A percentile compares a stretch with the other conserved stretches of the same genome.
Evolutionary conservation across 2,888 invertebrate species (phyloP).

Genomic region (Alloplasta piceator): DNA sequence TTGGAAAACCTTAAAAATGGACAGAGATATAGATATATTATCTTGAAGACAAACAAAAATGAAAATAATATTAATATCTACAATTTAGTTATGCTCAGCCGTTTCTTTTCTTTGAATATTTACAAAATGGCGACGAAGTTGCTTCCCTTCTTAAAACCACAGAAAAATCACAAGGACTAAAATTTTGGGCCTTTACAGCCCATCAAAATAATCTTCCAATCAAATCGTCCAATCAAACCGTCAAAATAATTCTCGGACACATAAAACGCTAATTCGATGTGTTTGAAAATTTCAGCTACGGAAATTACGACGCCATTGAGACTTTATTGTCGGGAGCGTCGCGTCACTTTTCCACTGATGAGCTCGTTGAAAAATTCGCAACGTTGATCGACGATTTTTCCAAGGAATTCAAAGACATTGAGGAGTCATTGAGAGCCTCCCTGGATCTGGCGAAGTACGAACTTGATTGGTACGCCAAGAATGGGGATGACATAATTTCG

Average conservation of each 20-base stretch:
- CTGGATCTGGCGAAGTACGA: slow-evolving; percentile 73
- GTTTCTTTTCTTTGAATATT: too few relatives aligned
- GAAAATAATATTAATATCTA: too few relatives aligned
- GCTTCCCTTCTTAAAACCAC: too few relatives aligned
- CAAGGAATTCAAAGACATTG: slow-evolving; percentile 38
- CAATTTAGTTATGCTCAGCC: too few relatives aligned
- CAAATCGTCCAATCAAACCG: not conserved
- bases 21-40: too few relatives aligned
- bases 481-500: slow-evolving; percentile 50
- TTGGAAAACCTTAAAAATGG: too few relatives aligned
- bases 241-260: slow-evolving; percentile 7
- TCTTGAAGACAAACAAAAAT: too few relatives aligned
- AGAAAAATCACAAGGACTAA: not conserved
- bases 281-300: slow-evolving; percentile 74
- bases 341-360: slow-evolving; percentile 71
- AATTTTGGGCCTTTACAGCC: not conserved
- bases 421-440: slow-evolving; percentile 63
- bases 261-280: slow-evolving; percentile 40
- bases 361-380: slow-evolving; percentile 68
- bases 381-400: slow-evolving; percentile 62
- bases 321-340: slow-evolving; percentile 71
- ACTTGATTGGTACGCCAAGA: slow-evolving; percentile 68
- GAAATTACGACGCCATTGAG: slow-evolving; percentile 63
- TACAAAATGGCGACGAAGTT: too few relatives aligned
- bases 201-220: not conserved